Evolutionary conservation across 2,888 invertebrate species (phyloP).

Genomic region (Polymixis lichenea): DNA sequence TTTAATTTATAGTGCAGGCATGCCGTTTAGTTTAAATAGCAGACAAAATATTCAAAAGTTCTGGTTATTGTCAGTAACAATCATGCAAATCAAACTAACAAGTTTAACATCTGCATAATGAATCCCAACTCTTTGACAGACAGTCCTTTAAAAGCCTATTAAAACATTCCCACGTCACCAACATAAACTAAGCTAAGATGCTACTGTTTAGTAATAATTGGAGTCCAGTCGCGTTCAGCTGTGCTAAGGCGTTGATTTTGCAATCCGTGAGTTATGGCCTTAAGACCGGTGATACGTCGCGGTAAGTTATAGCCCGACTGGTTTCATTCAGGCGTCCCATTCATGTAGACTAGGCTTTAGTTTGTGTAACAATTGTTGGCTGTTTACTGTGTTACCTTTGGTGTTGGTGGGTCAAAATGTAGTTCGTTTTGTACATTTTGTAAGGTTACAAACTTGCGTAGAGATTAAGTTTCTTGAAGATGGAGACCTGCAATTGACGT

Average conservation of each 20-base stretch:
- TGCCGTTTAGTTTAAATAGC: not conserved
- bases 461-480: not conserved
- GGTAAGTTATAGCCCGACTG: constrained; percentile 78
- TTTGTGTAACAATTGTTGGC: constrained; percentile 51
- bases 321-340: constrained; percentile 79
- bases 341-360: constrained; percentile 60
- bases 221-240: constrained; percentile 54
- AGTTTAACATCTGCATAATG: not conserved
- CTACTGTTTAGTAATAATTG: constrained; percentile 66
- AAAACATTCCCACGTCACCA: constrained; percentile 20
- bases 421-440: constrained; percentile 14
- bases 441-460: not conserved
- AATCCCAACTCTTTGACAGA: not conserved
- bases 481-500: not conserved
- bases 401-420: constrained; percentile 18
- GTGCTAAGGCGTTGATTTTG: constrained; percentile 72
- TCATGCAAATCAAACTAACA: not conserved
- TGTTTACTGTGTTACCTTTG: constrained; percentile 25
- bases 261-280: constrained; percentile 80
- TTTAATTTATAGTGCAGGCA: too few species aligned
- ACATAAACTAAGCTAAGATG: constrained; percentile 59
- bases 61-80: not conserved
- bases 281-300: constrained; percentile 81
- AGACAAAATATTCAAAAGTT: not conserved
- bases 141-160: not conserved